Evolutionary conservation across 1,140 invertebrate genomes (phyloP).

Genomic region (Gonatopus flavifemur): DNA sequence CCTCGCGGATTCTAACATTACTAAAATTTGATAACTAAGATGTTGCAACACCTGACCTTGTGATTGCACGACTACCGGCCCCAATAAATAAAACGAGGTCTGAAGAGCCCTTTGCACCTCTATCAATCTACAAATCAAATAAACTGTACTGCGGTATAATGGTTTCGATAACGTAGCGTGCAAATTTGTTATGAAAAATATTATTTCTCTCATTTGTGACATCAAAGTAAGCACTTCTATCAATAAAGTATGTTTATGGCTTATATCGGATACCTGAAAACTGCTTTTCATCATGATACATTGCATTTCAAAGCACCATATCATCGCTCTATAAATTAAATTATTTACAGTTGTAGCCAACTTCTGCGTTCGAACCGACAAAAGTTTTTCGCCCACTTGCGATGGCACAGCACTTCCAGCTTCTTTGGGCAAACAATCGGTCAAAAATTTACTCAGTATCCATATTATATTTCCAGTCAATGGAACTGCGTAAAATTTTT

Average conservation of each 20-base stretch:
- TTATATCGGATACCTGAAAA: constrained; percentile 66
- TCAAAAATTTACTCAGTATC: constrained; percentile 78
- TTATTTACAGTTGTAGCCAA: constrained; percentile 27
- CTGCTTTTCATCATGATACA: constrained; percentile 31
- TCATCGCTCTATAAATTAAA: constrained; percentile 36
- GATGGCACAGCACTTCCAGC: constrained; percentile 18
- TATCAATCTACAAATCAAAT: constrained; percentile 76
- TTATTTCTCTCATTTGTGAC: constrained; percentile 64
- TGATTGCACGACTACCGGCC: constrained; percentile 44
- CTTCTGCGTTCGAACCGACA: constrained; percentile 35
- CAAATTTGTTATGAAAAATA: constrained; percentile 76
- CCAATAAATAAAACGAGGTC: constrained; percentile 59
- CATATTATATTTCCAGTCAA: constrained; percentile 76
- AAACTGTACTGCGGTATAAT: constrained; percentile 75
- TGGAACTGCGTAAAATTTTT: constrained; percentile 76
- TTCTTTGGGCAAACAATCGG: constrained; percentile 41
- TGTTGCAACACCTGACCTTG: constrained; percentile 64
- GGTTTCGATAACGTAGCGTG: constrained; percentile 75
- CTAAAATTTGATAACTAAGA: constrained; percentile 61
- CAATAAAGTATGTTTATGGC: constrained; percentile 63
- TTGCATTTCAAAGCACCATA: constrained; percentile 47
- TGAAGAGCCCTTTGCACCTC: constrained; percentile 82
- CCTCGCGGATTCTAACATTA: constrained; percentile 59
- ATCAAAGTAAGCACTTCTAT: constrained; percentile 68
- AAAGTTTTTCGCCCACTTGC: constrained; percentile 46